Base-by-base conservation (phyloP, 2,113 vertebrate genomes). In the Calyptomena viridis region DNA sequence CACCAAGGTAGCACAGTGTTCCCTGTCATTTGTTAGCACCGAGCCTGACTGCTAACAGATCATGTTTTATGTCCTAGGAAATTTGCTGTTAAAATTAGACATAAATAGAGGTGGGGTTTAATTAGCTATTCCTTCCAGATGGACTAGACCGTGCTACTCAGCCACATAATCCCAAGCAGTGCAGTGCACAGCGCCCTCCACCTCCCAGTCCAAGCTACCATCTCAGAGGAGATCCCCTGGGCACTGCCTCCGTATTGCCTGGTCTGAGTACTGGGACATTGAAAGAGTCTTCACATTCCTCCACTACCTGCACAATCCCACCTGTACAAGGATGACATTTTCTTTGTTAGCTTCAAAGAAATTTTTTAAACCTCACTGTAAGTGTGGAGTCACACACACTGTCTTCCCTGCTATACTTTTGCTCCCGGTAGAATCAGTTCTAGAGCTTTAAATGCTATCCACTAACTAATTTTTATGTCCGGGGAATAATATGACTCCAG, bases 41-140 rank as follows among this genome's bases (percentile, higher is more conserved):
- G 60, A 87, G 84, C 74, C 86, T 87, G 89, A 63, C 80, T 81
- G 60, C 35, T 78, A 92, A 84, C 77, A 89, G 90, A 87, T 87
- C 66, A 72, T 91, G 84, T 68, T 84, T 92, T 97, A 89, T 90
- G 92, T 94, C 89, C 40, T 75, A 82, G 62, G 77, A 94, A 94
- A 94, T 92, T 72, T 89, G 76, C 80, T 87, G 91, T 90, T 96
- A 93, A 95, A 97, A 90, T 93, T 78, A 93, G 79, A 78, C 86
- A 63, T 77, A 95, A 92, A 77, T 89, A 89, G 90, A 93, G 68
- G 68, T 86, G 76, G 68, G 22, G 76, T 93, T 30, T 93, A 95
- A 78, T 90, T 88, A 93, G 81, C 84, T 94, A 91, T 89, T 96
- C 73, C 63, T 95, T 97, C 93, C 81, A 84, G 89, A 91, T 89